These are phyloP conservation scores for Ciconia boyciana DNA, from an alignment of 2,113 vertebrate species.

Conservation along the genomic window DNA sequence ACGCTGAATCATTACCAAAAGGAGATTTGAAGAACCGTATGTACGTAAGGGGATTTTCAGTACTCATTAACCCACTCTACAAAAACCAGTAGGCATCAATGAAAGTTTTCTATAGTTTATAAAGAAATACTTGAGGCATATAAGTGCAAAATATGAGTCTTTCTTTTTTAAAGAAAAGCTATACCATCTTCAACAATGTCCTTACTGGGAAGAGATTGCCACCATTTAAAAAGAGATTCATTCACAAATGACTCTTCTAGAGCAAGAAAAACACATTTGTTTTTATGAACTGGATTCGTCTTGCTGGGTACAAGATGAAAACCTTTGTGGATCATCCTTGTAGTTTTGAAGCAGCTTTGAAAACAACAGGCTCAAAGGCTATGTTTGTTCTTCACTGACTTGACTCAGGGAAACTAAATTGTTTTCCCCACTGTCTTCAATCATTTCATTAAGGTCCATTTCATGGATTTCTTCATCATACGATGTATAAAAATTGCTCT, in stretches of 20 bases:
- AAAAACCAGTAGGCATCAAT: constrained; percentile 29
- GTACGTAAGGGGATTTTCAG: background rate
- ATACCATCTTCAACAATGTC: constrained; percentile 60
- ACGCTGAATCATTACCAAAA: background rate
- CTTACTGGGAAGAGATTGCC: constrained; percentile 59
- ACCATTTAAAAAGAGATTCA: constrained; percentile 61
- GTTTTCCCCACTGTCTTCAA: constrained; percentile 67
- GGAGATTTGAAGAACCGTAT: background rate
- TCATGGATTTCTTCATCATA: constrained; percentile 76
- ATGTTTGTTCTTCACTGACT: constrained; percentile 49
- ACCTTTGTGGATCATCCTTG: background rate
- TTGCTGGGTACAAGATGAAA: constrained; percentile 32
- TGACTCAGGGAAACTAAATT: constrained; percentile 26
- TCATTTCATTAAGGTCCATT: constrained; percentile 77
- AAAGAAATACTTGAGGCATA: constrained; percentile 40
- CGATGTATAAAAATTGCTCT: constrained; percentile 19
- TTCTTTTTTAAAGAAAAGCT: constrained; percentile 43
- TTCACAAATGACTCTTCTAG: constrained; percentile 60
- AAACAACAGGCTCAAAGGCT: constrained; percentile 10
- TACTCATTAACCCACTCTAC: constrained; percentile 17
- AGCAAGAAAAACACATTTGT: constrained; percentile 55
- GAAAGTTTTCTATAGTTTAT: background rate
- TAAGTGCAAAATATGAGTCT: constrained; percentile 39
- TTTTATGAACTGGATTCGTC: constrained; percentile 14
- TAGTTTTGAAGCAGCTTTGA: background rate